phyloP scores from a whole-genome alignment of 2,797 vertebrate genomes.

The Hybognathus amarus region DNA sequence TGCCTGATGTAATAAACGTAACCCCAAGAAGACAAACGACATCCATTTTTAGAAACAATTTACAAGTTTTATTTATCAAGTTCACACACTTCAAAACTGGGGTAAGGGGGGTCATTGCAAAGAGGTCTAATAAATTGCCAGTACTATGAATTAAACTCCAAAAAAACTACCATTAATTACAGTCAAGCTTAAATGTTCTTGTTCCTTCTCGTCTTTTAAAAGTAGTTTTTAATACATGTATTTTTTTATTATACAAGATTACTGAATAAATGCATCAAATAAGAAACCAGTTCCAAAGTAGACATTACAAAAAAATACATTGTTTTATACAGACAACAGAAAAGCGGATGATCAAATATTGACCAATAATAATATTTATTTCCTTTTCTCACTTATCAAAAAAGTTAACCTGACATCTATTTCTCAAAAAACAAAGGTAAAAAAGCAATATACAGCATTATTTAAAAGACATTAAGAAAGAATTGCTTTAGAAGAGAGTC shows the following conservation, averaged over 20 bases:
- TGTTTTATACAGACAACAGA: conserved; percentile 82
- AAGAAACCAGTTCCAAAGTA: conserved; percentile 85
- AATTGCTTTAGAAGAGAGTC: conserved; percentile 30
- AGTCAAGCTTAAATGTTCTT: conserved; percentile 82
- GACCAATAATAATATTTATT: conserved; percentile 98
- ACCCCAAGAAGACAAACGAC: conserved; percentile 61
- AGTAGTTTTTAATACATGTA: conserved; percentile 84
- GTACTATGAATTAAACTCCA: conserved; percentile 80
- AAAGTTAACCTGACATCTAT: conserved; percentile 84
- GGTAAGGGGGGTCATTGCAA: conserved; percentile 57
- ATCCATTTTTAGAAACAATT: conserved; percentile 80
- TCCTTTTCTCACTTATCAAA: conserved; percentile 85
- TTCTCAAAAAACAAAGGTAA: conserved; percentile 45
- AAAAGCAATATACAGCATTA: conserved; percentile 85
- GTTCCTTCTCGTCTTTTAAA: conserved; percentile 76
- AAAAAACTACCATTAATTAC: conserved; percentile 83
- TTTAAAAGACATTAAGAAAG: conserved; percentile 65
- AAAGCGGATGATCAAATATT: conserved; percentile 97
- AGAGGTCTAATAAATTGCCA: conserved; percentile 78
- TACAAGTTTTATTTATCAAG: conserved; percentile 85
- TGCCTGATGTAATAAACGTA: conserved; percentile 9
- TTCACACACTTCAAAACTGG: conserved; percentile 79
- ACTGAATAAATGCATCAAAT: conserved; percentile 84
- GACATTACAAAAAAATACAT: conserved; percentile 89
- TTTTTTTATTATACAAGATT: conserved; percentile 82